phyloP scores from a whole-genome alignment of 2,113 vertebrate genomes.

The Hipposideros armiger region DNA sequence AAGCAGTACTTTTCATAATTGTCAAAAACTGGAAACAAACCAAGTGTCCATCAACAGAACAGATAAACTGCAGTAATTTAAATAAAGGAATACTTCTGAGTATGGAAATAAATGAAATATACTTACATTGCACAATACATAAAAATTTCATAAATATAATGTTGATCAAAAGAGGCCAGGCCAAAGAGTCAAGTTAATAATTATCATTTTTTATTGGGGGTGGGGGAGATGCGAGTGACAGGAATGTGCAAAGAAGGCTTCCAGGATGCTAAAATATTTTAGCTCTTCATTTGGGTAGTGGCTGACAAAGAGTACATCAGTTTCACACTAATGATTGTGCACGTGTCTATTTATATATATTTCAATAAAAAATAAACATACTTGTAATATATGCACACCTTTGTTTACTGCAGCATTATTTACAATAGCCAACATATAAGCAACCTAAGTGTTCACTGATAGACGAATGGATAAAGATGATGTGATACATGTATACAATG shows the following conservation, averaged over 20 bases:
- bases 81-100: not conserved
- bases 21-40: conserved; percentile 8
- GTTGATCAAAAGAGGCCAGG: not conserved
- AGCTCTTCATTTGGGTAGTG: not conserved
- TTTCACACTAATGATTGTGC: not conserved
- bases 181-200: not conserved
- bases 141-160: not conserved
- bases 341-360: not conserved
- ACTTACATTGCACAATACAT: not conserved
- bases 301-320: not conserved
- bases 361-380: not conserved
- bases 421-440: no score
- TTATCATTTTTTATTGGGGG: not conserved
- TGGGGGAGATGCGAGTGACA: not conserved
- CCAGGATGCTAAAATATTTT: not conserved
- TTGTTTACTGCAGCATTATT: no score
- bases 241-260: not conserved
- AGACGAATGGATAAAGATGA: no score
- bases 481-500: no score
- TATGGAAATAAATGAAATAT: not conserved
- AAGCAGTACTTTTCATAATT: not conserved
- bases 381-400: no score
- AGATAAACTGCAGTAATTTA: not conserved
- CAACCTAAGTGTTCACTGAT: no score
- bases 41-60: not conserved